Base-by-base conservation (phyloP, 2,888 invertebrate genomes). In the Cephalotes varians region DNA sequence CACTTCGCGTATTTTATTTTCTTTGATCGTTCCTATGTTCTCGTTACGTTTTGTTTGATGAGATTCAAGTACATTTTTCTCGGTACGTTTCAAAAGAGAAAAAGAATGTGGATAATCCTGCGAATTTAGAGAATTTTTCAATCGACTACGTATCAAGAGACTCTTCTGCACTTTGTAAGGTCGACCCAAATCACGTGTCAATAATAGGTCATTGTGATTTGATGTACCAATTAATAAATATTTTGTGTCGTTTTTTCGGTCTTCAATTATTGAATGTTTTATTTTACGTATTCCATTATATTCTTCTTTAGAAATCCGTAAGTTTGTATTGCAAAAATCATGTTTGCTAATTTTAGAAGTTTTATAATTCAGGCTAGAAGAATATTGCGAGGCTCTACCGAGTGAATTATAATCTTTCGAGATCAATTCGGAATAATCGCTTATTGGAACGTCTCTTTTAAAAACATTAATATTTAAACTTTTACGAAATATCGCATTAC, bases 81-180 rank as follows among this genome's bases (percentile, higher is more conserved):
- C 40, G 7, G 21, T 9, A n/a, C 65, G 64, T 54, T 85, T 87
- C 5, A 83, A 10, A 28, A 82, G 12, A 2, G 60, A 72, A 2
- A 85, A 72, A 28, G 83, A 87, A 37, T 15, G 15, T 12, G n/a
- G 31, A 37, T 15, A 6, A 1, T 60, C 28, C 7, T 31, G 71
- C 28, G 28, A 18, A 79, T 73, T 81, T 34, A 34, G 62, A n/a
- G 84, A 69, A 83, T 81, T 82, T 82, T 89, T 91, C 37, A 86
- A 69, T 60, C 90, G 87, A 84, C 92, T 92, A 44, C 88, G 87
- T 84, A 92, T 88, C 49, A 92, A 31, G 25, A 91, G 79, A 62
- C 81, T 90, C 15, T 87, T 86, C 21, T 83, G 87, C n/a, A 82
- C 76, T 49, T 82, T 73, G 62, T 85, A 87, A 6, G 90, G 88